Evolutionary conservation across 2,113 vertebrate genomes (phyloP).

Genomic region (Falcunculus frontatus): DNA sequence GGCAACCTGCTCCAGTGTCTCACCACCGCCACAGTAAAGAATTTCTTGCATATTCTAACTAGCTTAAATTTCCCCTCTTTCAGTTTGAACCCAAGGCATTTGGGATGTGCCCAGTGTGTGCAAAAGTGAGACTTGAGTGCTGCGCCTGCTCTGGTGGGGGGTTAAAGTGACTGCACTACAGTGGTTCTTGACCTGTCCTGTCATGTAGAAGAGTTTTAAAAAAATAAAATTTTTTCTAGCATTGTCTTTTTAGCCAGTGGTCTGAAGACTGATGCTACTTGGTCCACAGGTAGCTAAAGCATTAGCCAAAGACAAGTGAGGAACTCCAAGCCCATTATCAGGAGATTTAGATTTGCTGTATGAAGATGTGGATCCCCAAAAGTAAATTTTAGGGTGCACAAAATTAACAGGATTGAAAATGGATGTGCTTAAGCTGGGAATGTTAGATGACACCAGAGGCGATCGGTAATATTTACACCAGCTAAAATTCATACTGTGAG

Average conservation of each 20-base stretch:
- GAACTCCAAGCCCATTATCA: rapidly evolving
- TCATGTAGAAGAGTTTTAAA: not conserved
- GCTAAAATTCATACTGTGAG: not conserved
- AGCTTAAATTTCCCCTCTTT: not conserved
- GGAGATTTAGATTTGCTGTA: not conserved
- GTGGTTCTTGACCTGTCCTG: not conserved
- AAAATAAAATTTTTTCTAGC: rapidly evolving
- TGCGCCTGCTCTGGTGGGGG: not conserved
- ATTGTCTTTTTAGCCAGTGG: not conserved
- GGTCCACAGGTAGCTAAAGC: not conserved
- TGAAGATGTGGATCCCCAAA: not conserved
- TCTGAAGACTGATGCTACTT: not conserved
- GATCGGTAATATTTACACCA: not conserved
- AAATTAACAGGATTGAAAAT: not conserved
- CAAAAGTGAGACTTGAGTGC: not conserved
- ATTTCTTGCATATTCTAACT: not conserved
- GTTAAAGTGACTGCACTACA: no score
- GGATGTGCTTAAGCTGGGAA: not conserved
- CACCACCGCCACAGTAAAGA: not conserved
- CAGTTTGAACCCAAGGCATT: not conserved
- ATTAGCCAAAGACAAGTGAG: not conserved
- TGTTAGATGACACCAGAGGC: not conserved
- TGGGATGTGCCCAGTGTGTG: rapidly evolving
- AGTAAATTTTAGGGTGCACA: not conserved
- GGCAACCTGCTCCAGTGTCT: not conserved